Conservation (phyloP, 2,888 invertebrate species). For the Erebia epiphron region DNA sequence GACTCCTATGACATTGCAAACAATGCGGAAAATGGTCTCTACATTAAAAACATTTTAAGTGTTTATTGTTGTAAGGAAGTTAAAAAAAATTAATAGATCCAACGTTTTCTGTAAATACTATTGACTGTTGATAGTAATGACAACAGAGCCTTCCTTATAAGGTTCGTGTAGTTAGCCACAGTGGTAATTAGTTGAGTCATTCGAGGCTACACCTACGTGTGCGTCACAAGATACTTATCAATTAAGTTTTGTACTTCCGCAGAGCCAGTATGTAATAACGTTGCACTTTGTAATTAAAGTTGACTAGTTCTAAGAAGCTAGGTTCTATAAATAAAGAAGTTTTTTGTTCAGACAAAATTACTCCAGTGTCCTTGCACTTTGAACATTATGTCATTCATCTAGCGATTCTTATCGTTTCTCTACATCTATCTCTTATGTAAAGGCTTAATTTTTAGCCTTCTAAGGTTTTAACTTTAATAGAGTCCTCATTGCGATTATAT, state of each 20-base stretch:
- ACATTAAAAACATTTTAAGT: background rate
- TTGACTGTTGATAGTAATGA: conserved; percentile 24
- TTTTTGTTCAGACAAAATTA: background rate
- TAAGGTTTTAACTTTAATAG: no score
- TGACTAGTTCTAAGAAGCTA: background rate
- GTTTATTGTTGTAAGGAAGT: conserved; percentile 11
- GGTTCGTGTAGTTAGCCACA: conserved; percentile 43
- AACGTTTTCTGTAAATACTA: conserved; percentile 19
- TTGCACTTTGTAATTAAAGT: conserved; percentile 7
- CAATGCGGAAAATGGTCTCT: background rate
- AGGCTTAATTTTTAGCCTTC: no score
- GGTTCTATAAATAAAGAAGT: no score
- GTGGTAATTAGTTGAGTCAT: conserved; percentile 56
- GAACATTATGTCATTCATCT: background rate
- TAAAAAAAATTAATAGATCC: conserved; percentile 10
- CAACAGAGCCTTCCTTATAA: conserved; percentile 53
- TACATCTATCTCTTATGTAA: no score
- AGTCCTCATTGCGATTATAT: no score
- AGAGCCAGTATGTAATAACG: conserved; percentile 8
- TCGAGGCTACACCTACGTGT: conserved; percentile 63
- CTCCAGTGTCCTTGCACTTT: background rate
- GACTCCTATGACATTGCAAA: background rate
- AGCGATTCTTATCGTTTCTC: no score
- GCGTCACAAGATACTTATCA: conserved; percentile 34
- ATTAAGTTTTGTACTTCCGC: conserved; percentile 50